Evolutionary conservation across 2,888 invertebrate species (phyloP), one percentile per base, ranked within the genome.

Genomic region (Amorpha juglandis): DNA sequence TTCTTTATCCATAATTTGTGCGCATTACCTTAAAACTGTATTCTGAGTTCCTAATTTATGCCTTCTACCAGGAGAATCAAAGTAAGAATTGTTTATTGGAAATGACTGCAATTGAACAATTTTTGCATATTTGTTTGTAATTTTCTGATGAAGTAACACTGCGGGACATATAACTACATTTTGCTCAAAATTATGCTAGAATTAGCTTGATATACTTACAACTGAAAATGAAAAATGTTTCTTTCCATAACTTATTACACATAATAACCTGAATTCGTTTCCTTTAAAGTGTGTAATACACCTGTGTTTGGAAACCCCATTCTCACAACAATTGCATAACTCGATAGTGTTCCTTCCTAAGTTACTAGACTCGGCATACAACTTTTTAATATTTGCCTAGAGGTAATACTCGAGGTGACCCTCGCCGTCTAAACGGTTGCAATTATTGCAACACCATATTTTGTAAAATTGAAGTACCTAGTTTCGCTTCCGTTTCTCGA

Each of bases 391-490:
- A 19, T 38, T 58, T 42, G 19, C 16, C 16, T 16, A n/a, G 53
- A 16, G 35, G n/a, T 33, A 19, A 0, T 42, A 12, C 19, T 38
- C 11, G n/a, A n/a, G n/a, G n/a, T 42, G 42, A 58, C 58, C 58
- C 19, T 38, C 55, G 42, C 19, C 8, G 33, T 55, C 16, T 55
- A 58, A 58, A 58, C 58, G 16, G 19, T 19, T 19, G 42, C 58
- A 58, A 58, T 58, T n/a, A n/a, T n/a, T 58, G 42, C 58, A 58
- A 42, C 14, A 3, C 21, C 42, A 38, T n/a, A n/a, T n/a, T 19
- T 51, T 16, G 51, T 8, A 48, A 14, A 58, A 42, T 58, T 58
- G 58, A 58, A 42, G 42, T 58, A n/a, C n/a, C n/a, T 27, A 58
- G 21, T 19, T 58, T 38, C 58, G 42, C 42, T 58, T 58, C 38